Evolutionary conservation across 35 echinoderm and acorn worm species (phyloP).

Genomic region (Strongylocentrotus purpuratus): DNA sequence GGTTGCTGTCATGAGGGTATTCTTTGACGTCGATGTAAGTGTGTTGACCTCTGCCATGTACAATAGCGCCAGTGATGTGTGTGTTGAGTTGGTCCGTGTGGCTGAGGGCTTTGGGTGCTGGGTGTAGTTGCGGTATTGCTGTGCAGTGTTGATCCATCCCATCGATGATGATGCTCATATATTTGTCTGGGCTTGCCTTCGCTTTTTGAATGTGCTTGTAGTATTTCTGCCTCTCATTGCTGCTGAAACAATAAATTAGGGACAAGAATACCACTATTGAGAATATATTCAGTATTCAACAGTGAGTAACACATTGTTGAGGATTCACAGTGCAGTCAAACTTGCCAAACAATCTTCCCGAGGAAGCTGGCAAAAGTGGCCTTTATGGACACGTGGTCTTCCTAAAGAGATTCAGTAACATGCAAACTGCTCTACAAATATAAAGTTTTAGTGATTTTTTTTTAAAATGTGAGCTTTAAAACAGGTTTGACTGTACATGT

Average conservation of each 20-base stretch:
- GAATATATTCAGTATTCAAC: too few relatives aligned
- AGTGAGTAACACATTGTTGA: too few relatives aligned
- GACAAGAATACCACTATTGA: not conserved
- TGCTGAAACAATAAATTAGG: not conserved
- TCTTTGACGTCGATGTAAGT: constrained; percentile 60
- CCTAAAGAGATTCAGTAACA: too few relatives aligned
- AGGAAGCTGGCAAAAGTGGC: too few relatives aligned
- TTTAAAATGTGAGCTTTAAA: too few relatives aligned
- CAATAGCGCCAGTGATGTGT: constrained; percentile 61
- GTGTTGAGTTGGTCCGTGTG: constrained; percentile 27
- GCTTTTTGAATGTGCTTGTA: constrained; percentile 64
- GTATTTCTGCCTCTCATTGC: constrained; percentile 59
- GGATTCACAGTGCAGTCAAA: too few relatives aligned
- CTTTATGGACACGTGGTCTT: too few relatives aligned
- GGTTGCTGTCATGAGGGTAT: constrained; percentile 58
- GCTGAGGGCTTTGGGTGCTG: constrained; percentile 4
- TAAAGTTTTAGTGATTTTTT: too few relatives aligned
- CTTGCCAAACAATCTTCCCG: too few relatives aligned
- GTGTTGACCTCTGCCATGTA: constrained; percentile 57
- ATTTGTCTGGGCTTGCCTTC: constrained; percentile 44
- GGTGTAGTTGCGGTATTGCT: not conserved
- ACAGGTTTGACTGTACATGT: too few relatives aligned
- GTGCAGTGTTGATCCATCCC: constrained; percentile 63
- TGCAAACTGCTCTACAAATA: too few relatives aligned
- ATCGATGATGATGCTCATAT: constrained; percentile 65